These are phyloP conservation scores for Rambutsinella grinnellia DNA, from an alignment of 2,888 invertebrate genomes.

Conservation along the genomic window DNA sequence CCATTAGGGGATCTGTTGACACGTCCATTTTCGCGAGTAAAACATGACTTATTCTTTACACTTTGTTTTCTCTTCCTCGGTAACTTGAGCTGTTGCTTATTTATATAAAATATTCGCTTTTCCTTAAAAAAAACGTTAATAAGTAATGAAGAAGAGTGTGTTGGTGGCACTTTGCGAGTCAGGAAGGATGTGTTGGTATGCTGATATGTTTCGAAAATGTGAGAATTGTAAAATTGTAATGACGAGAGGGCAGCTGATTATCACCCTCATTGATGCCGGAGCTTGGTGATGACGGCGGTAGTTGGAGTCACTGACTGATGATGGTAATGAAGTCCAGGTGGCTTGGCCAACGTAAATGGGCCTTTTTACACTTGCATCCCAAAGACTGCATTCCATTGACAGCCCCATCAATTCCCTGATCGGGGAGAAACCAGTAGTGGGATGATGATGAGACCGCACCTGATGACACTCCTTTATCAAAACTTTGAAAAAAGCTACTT, in stretches of 20 bases:
- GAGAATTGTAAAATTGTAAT: slow-evolving; percentile 14
- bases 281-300: background rate
- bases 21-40: too few species aligned
- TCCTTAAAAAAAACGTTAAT: too few species aligned
- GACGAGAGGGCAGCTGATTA: background rate
- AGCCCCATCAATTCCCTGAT: background rate
- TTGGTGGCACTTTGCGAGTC: background rate
- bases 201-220: background rate
- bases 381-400: slow-evolving; percentile 44
- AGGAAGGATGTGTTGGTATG: background rate
- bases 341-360: too few species aligned
- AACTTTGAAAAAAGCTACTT: background rate
- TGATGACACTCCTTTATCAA: slow-evolving; percentile 47
- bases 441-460: slow-evolving; percentile 57
- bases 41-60: too few species aligned
- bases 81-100: too few species aligned
- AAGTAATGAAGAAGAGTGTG: background rate
- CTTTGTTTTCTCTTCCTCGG: too few species aligned
- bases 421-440: background rate
- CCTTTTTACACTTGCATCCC: background rate
- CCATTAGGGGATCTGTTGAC: too few species aligned
- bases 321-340: background rate
- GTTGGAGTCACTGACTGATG: slow-evolving; percentile 12
- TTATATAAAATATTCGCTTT: too few species aligned
- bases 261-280: background rate